Conservation (phyloP, 2,113 vertebrate species). For the Paratilapia polleni region DNA sequence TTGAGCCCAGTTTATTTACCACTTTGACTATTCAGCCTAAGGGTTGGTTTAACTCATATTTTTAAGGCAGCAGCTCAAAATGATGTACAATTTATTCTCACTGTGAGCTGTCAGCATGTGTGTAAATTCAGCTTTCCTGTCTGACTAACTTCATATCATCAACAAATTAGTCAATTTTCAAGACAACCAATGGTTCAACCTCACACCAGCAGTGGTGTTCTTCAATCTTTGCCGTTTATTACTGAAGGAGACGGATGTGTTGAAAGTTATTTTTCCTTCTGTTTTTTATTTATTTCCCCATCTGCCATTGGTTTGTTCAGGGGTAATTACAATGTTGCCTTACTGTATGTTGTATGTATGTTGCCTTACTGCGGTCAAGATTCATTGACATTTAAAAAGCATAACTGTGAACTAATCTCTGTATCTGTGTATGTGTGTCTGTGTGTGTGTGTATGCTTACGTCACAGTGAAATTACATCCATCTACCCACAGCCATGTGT, state of each 20-base stretch:
- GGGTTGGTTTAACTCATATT: neutral
- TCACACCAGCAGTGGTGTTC: too few species aligned
- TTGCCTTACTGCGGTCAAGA: neutral
- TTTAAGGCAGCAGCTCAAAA: neutral
- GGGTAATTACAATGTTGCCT: neutral
- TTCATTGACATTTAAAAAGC: neutral
- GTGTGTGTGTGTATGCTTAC: conserved; percentile 27
- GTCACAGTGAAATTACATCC: conserved; percentile 15
- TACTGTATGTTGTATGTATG: too few species aligned
- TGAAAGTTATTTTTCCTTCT: neutral
- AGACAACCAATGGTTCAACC: too few species aligned
- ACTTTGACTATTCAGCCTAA: neutral
- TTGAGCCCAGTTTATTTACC: neutral
- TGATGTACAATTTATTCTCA: rapidly evolving
- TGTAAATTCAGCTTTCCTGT: too few species aligned
- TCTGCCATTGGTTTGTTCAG: rapidly evolving
- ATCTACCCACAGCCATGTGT: conserved; percentile 42
- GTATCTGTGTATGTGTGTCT: neutral
- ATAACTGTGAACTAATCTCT: too few species aligned
- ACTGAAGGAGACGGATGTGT: neutral
- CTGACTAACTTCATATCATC: neutral
- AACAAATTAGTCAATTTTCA: too few species aligned
- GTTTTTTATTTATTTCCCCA: neutral
- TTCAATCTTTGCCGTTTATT: neutral
- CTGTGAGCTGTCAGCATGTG: neutral